phyloP scores from a whole-genome alignment of 2,113 vertebrate genomes.

The Sphaerodactylus townsendi region DNA sequence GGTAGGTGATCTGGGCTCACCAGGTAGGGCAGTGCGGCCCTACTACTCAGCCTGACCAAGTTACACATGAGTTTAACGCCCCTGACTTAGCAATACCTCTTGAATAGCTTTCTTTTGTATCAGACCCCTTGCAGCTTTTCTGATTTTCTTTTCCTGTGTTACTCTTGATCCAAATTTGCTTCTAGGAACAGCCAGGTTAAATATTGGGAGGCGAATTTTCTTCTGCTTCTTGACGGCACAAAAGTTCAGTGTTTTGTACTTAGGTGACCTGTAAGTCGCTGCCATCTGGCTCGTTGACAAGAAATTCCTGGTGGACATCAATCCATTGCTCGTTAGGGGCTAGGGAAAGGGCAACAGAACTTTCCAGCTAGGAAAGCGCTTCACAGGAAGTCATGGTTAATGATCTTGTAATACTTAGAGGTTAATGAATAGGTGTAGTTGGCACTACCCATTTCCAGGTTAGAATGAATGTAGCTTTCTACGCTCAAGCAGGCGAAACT shows the following conservation, averaged over 20 bases:
- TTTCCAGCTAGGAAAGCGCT: constrained; percentile 1
- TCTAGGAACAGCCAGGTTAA: neutral
- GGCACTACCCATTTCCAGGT: constrained; percentile 1
- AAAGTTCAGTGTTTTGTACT: neutral
- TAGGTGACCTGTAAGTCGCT: neutral
- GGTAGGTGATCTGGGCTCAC: too few relatives aligned
- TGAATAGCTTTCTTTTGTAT: constrained; percentile 22
- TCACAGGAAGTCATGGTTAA: constrained; percentile 16
- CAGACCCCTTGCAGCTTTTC: neutral
- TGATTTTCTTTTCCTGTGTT: neutral
- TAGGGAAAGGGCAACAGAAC: neutral
- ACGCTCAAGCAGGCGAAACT: neutral
- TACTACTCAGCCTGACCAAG: too few relatives aligned
- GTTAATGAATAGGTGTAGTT: constrained; percentile 7
- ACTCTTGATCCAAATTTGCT: neutral
- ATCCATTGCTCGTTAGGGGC: neutral
- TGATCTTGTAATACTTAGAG: constrained; percentile 18
- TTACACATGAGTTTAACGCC: too few relatives aligned
- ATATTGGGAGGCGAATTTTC: neutral
- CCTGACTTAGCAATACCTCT: constrained; percentile 29
- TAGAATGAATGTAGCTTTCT: neutral
- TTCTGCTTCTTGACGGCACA: neutral
- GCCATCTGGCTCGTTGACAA: neutral
- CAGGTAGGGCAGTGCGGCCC: too few relatives aligned
- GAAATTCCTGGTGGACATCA: neutral